Evolutionary conservation across 2,888 invertebrate species (phyloP), one percentile per base, ranked within the genome.

Genomic region (Lithosia quadra): DNA sequence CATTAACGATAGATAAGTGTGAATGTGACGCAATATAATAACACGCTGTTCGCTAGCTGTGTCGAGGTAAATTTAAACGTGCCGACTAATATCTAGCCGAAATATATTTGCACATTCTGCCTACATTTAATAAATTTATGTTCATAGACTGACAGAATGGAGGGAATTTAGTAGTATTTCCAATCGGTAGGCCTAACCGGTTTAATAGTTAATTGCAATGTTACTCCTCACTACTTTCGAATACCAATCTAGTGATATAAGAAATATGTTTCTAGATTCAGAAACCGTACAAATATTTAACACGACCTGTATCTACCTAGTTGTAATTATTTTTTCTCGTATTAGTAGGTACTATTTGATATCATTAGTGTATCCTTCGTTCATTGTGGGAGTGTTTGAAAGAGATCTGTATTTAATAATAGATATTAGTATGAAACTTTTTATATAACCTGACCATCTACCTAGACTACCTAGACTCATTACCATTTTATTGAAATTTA

Each of bases 1-100:
- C 76, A 78, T 63, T 74, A 73, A 74, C 77, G 74, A 76, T 74
- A 73, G 75, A 75, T 77, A 79, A 73, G 70, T 79, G 67, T 68
- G 56, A 63, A 67, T 68, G 56, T 81, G 75, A 79, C 70, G 81
- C 74, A 81, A 77, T 69, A 70, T 55, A 72, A 75, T 76, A 76
- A 71, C 75, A 69, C 67, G 67, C 61, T 66, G 67, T 68, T 70
- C 72, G 65, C 58, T 49, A 65, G 71, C 67, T 58, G 66, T 73
- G 69, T 70, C 72, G 76, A 70, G 67, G 72, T 71, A 73, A 79
- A 73, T 69, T 10, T 43, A 33, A 15, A 69, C 72, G 63, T 58
- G 65, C 67, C 69, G 43, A 67, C 34, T 63, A 65, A 63, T 72
- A 71, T 69, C 56, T 55, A 28, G 67, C 62, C 24, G 9, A 75